Evolutionary conservation across 2,797 vertebrate genomes (phyloP).

Genomic region (Pseudochirops cupreus): DNA sequence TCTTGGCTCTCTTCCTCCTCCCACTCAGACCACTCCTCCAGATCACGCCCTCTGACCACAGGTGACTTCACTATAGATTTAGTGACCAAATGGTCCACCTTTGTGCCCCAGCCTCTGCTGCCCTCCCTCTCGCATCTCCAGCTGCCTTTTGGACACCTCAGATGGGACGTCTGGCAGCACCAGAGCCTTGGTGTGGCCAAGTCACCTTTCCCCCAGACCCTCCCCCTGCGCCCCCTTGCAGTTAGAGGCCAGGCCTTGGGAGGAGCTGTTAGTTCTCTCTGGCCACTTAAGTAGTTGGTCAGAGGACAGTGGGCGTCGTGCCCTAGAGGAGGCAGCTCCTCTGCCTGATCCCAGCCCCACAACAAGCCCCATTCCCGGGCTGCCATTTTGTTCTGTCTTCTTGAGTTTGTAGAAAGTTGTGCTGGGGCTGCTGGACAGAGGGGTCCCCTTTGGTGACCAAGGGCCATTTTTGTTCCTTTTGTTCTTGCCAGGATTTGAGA

Average conservation of each 20-base stretch:
- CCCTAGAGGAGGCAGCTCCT: too few relatives aligned
- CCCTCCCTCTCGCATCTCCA: neutral
- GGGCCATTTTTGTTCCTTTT: neutral
- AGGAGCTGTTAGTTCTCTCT: too few relatives aligned
- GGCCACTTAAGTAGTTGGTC: too few relatives aligned
- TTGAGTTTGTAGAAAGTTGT: neutral
- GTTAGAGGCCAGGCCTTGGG: too few relatives aligned
- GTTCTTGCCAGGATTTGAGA: conserved; percentile 92
- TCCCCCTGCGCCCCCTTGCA: fast-evolving
- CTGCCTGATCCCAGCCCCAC: neutral
- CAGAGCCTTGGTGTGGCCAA: neutral
- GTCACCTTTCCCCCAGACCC: neutral
- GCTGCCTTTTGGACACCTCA: neutral
- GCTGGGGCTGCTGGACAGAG: too few relatives aligned
- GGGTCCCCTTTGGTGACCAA: neutral
- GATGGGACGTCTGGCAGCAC: too few relatives aligned
- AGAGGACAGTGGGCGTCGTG: neutral
- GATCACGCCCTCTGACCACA: neutral
- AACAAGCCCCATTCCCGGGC: neutral
- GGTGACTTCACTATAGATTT: neutral
- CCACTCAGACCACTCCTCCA: neutral
- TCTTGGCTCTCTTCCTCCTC: too few relatives aligned
- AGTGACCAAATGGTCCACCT: neutral
- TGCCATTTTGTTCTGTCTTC: neutral
- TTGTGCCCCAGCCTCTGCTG: neutral